Evolutionary conservation across 1,140 invertebrate species (phyloP).

Genomic region (Pissodes strobi): DNA sequence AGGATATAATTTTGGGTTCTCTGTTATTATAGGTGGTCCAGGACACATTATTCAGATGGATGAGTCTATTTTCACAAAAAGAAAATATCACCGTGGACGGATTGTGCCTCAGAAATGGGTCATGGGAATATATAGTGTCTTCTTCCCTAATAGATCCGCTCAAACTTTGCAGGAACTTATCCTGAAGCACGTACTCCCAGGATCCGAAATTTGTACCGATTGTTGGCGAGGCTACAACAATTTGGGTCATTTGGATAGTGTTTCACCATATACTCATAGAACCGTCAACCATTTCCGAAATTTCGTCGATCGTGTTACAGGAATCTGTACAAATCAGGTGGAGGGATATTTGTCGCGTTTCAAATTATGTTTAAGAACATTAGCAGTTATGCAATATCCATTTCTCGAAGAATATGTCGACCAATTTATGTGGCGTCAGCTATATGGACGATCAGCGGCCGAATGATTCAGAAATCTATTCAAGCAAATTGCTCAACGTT

Average conservation of each 20-base stretch:
- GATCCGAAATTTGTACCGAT: constrained; percentile 17
- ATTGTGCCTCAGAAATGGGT: constrained; percentile 4
- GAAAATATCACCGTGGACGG: constrained; percentile 16
- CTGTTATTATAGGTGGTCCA: constrained; percentile 15
- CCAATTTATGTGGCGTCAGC: constrained; percentile 13
- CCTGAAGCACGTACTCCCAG: constrained; percentile 3
- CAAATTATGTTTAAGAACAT: constrained; percentile 4
- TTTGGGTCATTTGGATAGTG: background rate
- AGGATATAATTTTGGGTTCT: no score
- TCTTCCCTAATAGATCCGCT: constrained; percentile 2
- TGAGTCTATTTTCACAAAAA: constrained; percentile 13
- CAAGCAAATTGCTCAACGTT: no score
- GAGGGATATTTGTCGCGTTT: constrained; percentile 8
- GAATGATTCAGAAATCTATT: no score
- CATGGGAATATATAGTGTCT: constrained; percentile 6
- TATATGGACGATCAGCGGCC: no score
- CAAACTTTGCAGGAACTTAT: background rate
- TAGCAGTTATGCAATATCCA: background rate
- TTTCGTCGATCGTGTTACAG: constrained; percentile 14
- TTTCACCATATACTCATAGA: constrained; percentile 14
- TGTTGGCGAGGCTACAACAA: constrained; percentile 2
- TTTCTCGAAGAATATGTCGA: constrained; percentile 6
- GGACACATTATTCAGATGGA: constrained; percentile 19
- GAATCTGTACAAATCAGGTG: constrained; percentile 12
- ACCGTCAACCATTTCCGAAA: constrained; percentile 18